A percentile compares a stretch with the other conserved stretches of the same genome.
Evolutionary conservation across 2,113 vertebrate species (phyloP).

Genomic region (Nematolebias whitei): DNA sequence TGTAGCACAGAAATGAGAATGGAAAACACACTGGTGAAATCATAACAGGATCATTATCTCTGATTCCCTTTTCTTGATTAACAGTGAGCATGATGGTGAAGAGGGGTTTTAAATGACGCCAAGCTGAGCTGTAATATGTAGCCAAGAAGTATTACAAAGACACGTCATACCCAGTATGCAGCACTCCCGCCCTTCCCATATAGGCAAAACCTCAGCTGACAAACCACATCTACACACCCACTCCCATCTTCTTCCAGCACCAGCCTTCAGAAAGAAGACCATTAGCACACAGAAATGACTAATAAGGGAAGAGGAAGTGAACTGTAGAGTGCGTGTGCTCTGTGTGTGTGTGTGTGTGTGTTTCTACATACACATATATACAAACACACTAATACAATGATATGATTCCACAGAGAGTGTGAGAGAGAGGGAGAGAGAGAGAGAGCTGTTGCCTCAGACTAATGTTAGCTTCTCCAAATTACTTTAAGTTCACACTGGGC

Average conservation of each 20-base stretch:
- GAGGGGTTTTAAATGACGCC: conserved; percentile 62
- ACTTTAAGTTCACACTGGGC: conserved; percentile 51
- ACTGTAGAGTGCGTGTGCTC: conserved; percentile 28
- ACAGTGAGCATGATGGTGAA: conserved; percentile 38
- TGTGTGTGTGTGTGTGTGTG: conserved; percentile 19
- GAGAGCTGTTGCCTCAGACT: conserved; percentile 45
- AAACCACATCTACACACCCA: conserved; percentile 49
- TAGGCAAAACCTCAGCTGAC: conserved; percentile 69
- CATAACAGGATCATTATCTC: conserved; percentile 38
- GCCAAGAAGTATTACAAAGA: conserved; percentile 58
- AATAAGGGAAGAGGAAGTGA: conserved; percentile 40
- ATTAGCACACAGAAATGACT: conserved; percentile 70
- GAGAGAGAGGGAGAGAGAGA: conserved; percentile 39
- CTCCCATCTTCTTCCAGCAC: conserved; percentile 44
- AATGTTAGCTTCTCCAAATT: conserved; percentile 59
- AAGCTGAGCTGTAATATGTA: conserved; percentile 49
- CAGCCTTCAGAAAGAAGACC: conserved; percentile 49
- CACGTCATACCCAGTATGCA: conserved; percentile 65
- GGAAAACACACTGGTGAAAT: conserved; percentile 8
- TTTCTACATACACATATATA: conserved; percentile 11
- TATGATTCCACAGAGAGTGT: conserved; percentile 36
- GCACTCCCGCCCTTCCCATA: conserved; percentile 71
- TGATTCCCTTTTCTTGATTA: conserved; percentile 64
- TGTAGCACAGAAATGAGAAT: conserved; percentile 28
- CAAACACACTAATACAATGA: conserved; percentile 10